Evolutionary conservation across 35 echinoderm and acorn worm genomes (phyloP).

Genomic region (Nesometra sesokonis): DNA sequence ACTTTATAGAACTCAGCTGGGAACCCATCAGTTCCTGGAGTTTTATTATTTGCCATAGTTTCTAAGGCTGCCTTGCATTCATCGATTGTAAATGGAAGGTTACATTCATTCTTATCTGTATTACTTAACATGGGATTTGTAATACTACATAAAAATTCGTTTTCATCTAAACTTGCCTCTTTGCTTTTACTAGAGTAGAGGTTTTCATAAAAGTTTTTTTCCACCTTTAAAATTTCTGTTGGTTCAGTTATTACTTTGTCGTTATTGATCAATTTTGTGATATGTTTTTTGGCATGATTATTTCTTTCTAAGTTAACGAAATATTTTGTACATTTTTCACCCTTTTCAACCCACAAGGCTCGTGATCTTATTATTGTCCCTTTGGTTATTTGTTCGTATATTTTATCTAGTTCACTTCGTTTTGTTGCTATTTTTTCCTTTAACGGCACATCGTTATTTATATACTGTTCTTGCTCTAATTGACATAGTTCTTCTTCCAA

Average conservation of each 20-base stretch:
- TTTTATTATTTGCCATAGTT: background rate
- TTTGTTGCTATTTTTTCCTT: background rate
- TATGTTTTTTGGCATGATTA: background rate
- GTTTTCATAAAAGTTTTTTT: background rate
- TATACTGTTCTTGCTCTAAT: background rate
- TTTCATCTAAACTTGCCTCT: background rate
- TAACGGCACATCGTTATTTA: background rate
- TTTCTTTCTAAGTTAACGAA: background rate
- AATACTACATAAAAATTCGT: background rate
- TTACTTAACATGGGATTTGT: background rate
- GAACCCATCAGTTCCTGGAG: background rate
- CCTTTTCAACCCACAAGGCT: background rate
- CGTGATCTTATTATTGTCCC: background rate
- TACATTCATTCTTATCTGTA: background rate
- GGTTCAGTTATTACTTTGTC: background rate
- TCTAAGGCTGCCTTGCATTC: background rate
- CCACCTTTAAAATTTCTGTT: background rate
- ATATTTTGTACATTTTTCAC: background rate
- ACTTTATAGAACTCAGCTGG: background rate
- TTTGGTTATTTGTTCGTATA: background rate
- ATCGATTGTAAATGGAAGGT: background rate
- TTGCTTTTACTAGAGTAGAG: background rate
- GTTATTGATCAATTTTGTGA: background rate
- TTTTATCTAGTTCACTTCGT: background rate
- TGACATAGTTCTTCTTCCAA: background rate